Base-by-base conservation (phyloP, 2,888 invertebrate genomes). In the Aelia acuminata region DNA sequence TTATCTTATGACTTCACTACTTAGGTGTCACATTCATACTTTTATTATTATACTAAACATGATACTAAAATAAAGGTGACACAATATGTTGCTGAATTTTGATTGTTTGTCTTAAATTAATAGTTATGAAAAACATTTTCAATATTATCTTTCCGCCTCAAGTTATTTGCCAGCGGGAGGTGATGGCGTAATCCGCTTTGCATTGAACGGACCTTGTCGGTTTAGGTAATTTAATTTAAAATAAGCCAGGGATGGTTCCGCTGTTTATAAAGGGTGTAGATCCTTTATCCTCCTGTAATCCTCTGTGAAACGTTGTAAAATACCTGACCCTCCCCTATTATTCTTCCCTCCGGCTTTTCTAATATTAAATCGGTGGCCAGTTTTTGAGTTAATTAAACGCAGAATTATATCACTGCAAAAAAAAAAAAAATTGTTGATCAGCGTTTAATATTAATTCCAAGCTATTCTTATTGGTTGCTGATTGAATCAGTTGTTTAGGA, bases 151-250 rank as follows among this genome's bases (percentile, higher is more conserved):
- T 70, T 70, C 31, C 35, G 1, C 20, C 15, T 0, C 31, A 70
- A 70, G 31, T 70, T 18, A 70, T 70, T 70, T 70, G 63, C 63
- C 1, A 35, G 63, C 5, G 8, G 63, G 63, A 57, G 35, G 63
- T 63, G 63, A 31, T 31, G 18, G 7, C 31, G 18, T 70, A 70
- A 70, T 70, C 63, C 31, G 15, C 63, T 70, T 70, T 70, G 63
- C 31, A 18, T 35, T 70, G 63, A 70, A 35, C 31, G 63, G 63
- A 18, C 63, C 31, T 35, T 7, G 63, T 20, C 35, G 63, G 31
- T 70, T 70, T 70, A 31, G 63, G 39, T 80, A 80, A 80, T 80
- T 80, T 43, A 80, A 80, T 80, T 80, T 80, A 80, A 80, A 80
- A 80, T 47, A 47, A 47, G 43, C 80, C 3, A 39, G 43, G 11